A percentile compares a stretch with the other conserved stretches of the same genome.
These are phyloP conservation scores for Esox masquinongy DNA, from an alignment of 2,797 vertebrate genomes.

Conservation along the genomic window DNA sequence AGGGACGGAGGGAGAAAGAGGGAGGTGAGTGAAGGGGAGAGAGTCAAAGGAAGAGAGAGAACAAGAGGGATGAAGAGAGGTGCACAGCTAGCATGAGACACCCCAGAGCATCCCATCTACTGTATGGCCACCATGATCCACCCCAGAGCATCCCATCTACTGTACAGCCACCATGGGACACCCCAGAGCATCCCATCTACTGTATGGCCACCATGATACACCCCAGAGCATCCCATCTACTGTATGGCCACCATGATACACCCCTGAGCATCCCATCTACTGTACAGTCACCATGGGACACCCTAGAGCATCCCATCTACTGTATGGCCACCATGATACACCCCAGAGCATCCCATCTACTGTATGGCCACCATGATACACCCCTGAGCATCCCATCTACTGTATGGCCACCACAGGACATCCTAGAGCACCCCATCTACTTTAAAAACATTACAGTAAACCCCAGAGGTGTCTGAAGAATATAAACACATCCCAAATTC, in stretches of 20 bases:
- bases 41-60: background rate
- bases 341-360: too few species aligned
- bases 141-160: too few species aligned
- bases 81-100: conserved; percentile 48
- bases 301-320: too few species aligned
- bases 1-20: conserved; percentile 14
- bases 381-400: background rate
- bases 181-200: too few species aligned
- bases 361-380: conserved; percentile 48
- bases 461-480: too few species aligned
- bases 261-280: too few species aligned
- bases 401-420: background rate
- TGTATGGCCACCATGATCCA: conserved; percentile 46
- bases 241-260: conserved; percentile 47
- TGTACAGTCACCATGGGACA: conserved; percentile 47
- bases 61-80: conserved; percentile 4
- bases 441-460: too few species aligned
- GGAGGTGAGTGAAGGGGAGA: background rate
- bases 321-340: conserved; percentile 47
- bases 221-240: too few species aligned
- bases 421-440: background rate
- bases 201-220: conserved; percentile 47
- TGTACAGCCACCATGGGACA: conserved; percentile 49
- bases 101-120: too few species aligned
- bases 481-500: too few species aligned